phyloP scores from a whole-genome alignment of 2,888 invertebrate genomes.

The Shargacucullia verbasci region DNA sequence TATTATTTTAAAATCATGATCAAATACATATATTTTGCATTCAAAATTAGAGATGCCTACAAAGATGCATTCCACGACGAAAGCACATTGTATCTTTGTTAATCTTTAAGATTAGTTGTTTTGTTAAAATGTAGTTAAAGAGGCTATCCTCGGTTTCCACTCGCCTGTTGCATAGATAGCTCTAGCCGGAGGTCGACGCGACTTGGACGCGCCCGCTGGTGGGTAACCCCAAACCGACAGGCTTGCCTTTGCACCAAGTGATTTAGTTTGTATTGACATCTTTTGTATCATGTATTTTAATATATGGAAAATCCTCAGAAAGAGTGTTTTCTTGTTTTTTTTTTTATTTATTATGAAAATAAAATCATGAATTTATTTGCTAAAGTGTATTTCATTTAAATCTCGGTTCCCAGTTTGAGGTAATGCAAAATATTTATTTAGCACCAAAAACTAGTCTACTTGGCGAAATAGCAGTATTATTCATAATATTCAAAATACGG shows the following conservation, averaged over 20 bases:
- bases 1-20: constrained; percentile 86
- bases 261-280: constrained; percentile 89
- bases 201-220: constrained; percentile 54
- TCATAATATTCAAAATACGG: too few species aligned
- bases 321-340: constrained; percentile 85
- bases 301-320: constrained; percentile 85
- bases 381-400: constrained; percentile 72
- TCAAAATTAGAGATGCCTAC: constrained; percentile 78
- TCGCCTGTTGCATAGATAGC: constrained; percentile 81
- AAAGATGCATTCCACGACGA: constrained; percentile 83
- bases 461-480: too few species aligned
- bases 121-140: constrained; percentile 81
- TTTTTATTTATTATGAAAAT: constrained; percentile 88
- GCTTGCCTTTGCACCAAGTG: constrained; percentile 90
- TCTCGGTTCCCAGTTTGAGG: constrained; percentile 8
- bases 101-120: constrained; percentile 79
- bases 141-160: constrained; percentile 87
- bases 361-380: constrained; percentile 89
- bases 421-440: not conserved
- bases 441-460: too few species aligned
- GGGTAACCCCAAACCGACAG: constrained; percentile 81
- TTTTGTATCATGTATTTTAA: constrained; percentile 89
- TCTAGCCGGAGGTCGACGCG: constrained; percentile 65
- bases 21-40: constrained; percentile 83
- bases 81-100: constrained; percentile 83